These are phyloP conservation scores for Notoglanidium macrostoma DNA, from an alignment of 2,797 vertebrate genomes.

Conservation along the genomic window DNA sequence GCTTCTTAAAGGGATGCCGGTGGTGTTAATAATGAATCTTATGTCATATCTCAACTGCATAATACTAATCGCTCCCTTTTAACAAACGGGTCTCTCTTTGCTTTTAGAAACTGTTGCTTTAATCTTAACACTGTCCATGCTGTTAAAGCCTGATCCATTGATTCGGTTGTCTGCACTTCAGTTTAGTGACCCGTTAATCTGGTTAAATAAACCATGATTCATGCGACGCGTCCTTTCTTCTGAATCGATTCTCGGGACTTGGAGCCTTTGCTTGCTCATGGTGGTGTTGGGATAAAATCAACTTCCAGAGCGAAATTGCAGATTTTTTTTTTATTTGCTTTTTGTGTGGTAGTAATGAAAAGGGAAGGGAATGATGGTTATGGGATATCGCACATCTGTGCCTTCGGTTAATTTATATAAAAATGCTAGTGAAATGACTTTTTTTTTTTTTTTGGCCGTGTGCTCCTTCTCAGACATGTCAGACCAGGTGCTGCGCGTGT, in stretches of 20 bases:
- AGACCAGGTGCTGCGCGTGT: slow-evolving; percentile 94
- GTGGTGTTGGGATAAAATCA: slow-evolving; percentile 10
- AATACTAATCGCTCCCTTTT: neutral
- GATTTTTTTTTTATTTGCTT: neutral
- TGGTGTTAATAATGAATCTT: slow-evolving; percentile 16
- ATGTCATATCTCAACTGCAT: neutral
- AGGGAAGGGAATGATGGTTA: neutral
- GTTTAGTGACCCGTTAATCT: slow-evolving; percentile 31
- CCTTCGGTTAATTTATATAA: neutral
- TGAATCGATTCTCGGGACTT: neutral
- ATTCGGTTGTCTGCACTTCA: slow-evolving; percentile 14
- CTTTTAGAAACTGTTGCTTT: slow-evolving; percentile 21
- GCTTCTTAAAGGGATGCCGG: neutral
- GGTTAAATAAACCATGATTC: slow-evolving; percentile 26
- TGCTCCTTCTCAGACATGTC: slow-evolving; percentile 82
- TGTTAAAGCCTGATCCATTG: slow-evolving; percentile 19
- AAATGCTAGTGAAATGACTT: too few species aligned
- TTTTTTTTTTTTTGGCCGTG: neutral
- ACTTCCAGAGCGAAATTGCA: neutral
- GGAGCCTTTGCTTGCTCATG: neutral
- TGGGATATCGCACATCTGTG: neutral
- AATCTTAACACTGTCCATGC: slow-evolving; percentile 22
- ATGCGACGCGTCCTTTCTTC: neutral
- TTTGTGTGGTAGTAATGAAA: neutral
- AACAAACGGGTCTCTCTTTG: neutral